Conservation (phyloP, 1,140 invertebrate species). For the Colletes gigas region DNA sequence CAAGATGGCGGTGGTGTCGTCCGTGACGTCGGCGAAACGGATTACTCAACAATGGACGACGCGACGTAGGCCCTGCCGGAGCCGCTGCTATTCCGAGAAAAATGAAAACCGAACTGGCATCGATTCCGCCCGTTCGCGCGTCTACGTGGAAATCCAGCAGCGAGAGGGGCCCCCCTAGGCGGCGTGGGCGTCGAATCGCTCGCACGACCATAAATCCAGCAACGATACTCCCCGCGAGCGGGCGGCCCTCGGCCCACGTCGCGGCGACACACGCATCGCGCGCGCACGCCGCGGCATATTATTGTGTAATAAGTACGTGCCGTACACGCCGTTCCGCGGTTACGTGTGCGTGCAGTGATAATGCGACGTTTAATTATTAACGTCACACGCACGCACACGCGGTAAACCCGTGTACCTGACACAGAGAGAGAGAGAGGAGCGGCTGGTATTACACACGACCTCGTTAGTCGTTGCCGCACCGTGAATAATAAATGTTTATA, state of each 20-base stretch:
- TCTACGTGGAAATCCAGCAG: constrained; percentile 19
- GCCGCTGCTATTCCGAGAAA: background rate
- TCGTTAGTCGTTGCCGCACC: constrained; percentile 67
- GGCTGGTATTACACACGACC: constrained; percentile 66
- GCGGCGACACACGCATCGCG: constrained; percentile 19
- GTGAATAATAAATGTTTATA: constrained; percentile 75
- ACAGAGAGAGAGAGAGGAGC: constrained; percentile 7
- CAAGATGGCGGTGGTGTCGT: too few relatives aligned
- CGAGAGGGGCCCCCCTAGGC: constrained; percentile 8
- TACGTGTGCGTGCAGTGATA: constrained; percentile 47
- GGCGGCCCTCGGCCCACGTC: constrained; percentile 20
- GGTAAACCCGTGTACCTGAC: background rate
- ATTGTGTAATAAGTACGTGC: constrained; percentile 57
- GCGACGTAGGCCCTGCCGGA: background rate
- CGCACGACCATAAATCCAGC: constrained; percentile 37
- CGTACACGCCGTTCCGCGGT: constrained; percentile 25
- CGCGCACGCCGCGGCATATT: constrained; percentile 14
- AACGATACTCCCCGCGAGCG: constrained; percentile 25
- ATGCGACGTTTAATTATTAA: constrained; percentile 71
- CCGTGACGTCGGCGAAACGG: background rate
- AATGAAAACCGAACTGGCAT: background rate
- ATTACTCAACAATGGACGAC: constrained; percentile 6
- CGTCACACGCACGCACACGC: constrained; percentile 43
- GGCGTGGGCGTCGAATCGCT: constrained; percentile 33
- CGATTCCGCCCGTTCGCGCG: background rate